Base-by-base conservation (phyloP, 1,140 invertebrate genomes). In the Araneus ventricosus region DNA sequence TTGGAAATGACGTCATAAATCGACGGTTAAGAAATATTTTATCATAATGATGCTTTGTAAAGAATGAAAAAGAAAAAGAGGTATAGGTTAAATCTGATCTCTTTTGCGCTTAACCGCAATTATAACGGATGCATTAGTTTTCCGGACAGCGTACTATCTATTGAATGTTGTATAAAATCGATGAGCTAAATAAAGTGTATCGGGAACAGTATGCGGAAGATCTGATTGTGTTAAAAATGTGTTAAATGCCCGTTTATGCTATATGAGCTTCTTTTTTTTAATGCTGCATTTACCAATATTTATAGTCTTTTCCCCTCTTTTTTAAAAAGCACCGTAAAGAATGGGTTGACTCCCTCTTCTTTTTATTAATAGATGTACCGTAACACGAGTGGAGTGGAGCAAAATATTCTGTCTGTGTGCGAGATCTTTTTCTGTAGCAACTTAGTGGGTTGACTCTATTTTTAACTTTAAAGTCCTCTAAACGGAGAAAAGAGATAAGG, bases 361-460 rank as follows among this genome's bases (percentile, higher is more conserved):
- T 39, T 63, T 88, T 88, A 39, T 67, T 63, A 39, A 67, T 88
- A 57, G 45, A 63, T 30, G 57, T 30, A 67, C 30, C 10, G 45
- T 37, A 59, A 63, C 22, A 61, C 24, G 8, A 67, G 57, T 63
- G n/a, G 24, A 88, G 37, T 67, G 39, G 27, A 52, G 39, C 17
- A 30, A 37, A 37, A 37, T 34, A n/a, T 88, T 63, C 8, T 88
- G 5, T 67, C 1, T 39, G 14, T 70, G 34, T 39, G 3, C 27
- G 27, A 37, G 41, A 34, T 41, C 24, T 39, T 45, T 67, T 39
- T 67, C 45, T 39, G 67, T 75, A 34, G 27, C 67, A 75, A 75
- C 67, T 37, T 30, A 41, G 30, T 88, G 61, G 34, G 52, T 70
- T 67, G 34, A 20, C 17, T 59, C 37, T 88, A 59, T 88, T 39